Conservation (phyloP, 2,888 invertebrate genomes). For the Drosophila colorata region DNA sequence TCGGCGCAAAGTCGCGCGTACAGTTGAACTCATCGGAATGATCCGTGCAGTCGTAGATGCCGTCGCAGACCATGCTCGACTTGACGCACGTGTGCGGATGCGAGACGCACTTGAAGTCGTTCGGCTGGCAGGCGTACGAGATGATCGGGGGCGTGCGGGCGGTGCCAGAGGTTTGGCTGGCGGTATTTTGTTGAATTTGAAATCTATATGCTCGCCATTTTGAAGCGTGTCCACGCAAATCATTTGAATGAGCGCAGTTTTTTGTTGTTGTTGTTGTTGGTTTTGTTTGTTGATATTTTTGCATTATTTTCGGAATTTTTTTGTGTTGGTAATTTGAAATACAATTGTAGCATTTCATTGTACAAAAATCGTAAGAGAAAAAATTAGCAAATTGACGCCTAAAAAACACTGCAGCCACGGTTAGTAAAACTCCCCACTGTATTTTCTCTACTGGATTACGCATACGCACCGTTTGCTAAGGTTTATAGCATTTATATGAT, state of each 20-base stretch:
- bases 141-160: constrained; percentile 44
- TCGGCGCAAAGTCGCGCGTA: constrained; percentile 64
- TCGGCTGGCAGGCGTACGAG: constrained; percentile 79
- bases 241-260: not conserved
- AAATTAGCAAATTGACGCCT: constrained; percentile 38
- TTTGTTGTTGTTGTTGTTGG: constrained; percentile 2
- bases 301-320: not conserved
- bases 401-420: constrained; percentile 20
- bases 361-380: constrained; percentile 42
- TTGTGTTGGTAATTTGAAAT: not conserved
- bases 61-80: constrained; percentile 86
- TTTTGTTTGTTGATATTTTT: constrained; percentile 14
- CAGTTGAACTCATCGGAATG: constrained; percentile 89
- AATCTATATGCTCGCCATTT: constrained; percentile 69
- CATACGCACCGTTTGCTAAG: constrained; percentile 42
- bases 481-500: not conserved
- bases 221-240: not conserved
- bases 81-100: constrained; percentile 84
- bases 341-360: not conserved
- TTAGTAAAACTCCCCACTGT: constrained; percentile 34
- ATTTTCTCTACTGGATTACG: constrained; percentile 18
- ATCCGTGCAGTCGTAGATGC: constrained; percentile 86
- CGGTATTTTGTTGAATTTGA: constrained; percentile 68
- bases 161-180: constrained; percentile 50
- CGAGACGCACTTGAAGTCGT: constrained; percentile 84